Base-by-base conservation (phyloP, 2,888 invertebrate genomes). In the Oscheius sp. region DNA sequence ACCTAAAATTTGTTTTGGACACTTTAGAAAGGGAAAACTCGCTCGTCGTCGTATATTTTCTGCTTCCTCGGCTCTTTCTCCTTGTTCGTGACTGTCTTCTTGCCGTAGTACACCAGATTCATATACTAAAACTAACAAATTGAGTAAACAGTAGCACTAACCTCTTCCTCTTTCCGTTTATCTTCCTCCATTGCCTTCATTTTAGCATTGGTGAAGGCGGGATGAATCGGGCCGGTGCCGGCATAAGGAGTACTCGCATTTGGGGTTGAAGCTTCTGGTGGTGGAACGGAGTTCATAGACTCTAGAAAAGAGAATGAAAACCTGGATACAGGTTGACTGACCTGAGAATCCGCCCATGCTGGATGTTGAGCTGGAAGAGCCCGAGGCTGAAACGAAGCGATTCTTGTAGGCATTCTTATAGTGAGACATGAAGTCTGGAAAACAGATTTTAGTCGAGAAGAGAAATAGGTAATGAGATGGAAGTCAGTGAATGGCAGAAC, bases 1-100 rank as follows among this genome's bases (percentile, higher is more conserved):
- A 84, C 73, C 82, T 82, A 42, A 42, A 75, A 76, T 74, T 68
- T 37, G 29, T 2, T 60, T 51, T 55, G n/a, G 7, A 66, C 3
- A 53, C 78, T 74, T 77, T 77, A 50, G 13, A 66, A 76, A 74
- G 59, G n/a, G 1, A 59, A 50, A 35, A 58, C 78, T 29, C 60
- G 80, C 82, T 84, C 84, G 73, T 84, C 84, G 29, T 84, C 84
- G 55, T 84, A 84, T 50, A 84, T 70, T 42, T 77, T 55, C 33
- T 76, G 78, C 48, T 73, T 70, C 37, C 82, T 51, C 33, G 75
- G 76, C 58, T 68, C 74, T 68, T 68, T 63, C 48, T 65, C 51
- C 21, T 68, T 68, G 13, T 35, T n/a, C 11, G 47, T 21, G 10
- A 63, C 48, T 48, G 47, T 5, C 29, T 7, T 32, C 50, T 63